A percentile compares a stretch with the other conserved stretches of the same genome.
Conservation (phyloP, 2,888 invertebrate species). For the Coelinius sp. region DNA sequence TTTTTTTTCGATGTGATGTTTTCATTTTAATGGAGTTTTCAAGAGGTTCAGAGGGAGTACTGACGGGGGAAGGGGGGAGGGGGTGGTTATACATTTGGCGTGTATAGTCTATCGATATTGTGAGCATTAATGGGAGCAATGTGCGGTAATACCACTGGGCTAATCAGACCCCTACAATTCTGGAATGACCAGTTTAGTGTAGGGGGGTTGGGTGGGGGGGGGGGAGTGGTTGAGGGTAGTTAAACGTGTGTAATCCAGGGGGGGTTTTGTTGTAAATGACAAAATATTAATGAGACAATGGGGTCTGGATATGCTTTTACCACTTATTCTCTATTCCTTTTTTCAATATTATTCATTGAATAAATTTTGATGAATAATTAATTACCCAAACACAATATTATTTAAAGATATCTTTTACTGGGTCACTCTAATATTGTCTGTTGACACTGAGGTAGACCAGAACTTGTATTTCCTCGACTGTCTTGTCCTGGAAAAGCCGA, state of each 20-base stretch:
- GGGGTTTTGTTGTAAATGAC: slow-evolving; percentile 1
- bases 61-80: neutral
- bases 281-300: neutral
- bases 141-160: slow-evolving; percentile 21
- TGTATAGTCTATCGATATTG: slow-evolving; percentile 11
- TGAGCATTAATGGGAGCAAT: slow-evolving; percentile 21
- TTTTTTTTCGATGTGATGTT: neutral
- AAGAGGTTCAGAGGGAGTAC: neutral
- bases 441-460: slow-evolving; percentile 41
- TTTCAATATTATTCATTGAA: no score
- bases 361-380: no score
- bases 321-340: no score
- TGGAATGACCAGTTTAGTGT: neutral
- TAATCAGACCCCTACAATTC: slow-evolving; percentile 23
- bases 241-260: slow-evolving; percentile 8
- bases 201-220: neutral
- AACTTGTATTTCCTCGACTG: slow-evolving; percentile 51
- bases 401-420: slow-evolving; percentile 41
- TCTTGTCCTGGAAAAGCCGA: slow-evolving; percentile 43
- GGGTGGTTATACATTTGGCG: neutral
- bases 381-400: no score
- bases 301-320: no score
- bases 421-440: slow-evolving; percentile 52
- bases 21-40: neutral
- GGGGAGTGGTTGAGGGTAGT: neutral